Evolutionary conservation across 1,140 invertebrate genomes (phyloP).

Genomic region (Anastatus disparis): DNA sequence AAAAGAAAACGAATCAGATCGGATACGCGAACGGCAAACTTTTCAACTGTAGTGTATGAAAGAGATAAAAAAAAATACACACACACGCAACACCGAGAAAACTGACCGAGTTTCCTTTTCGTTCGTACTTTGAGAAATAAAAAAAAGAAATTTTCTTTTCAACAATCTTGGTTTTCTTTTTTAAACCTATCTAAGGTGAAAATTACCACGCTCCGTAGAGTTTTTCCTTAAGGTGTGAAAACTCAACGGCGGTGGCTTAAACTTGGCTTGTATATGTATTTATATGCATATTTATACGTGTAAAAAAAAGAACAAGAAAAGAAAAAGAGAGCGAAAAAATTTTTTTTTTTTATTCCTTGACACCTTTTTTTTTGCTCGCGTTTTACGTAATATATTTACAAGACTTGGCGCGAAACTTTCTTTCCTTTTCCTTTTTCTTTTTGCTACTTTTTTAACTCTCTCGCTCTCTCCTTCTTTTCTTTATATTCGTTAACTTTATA

Average conservation of each 20-base stretch:
- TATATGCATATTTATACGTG: conserved; percentile 2
- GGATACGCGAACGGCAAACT: not conserved
- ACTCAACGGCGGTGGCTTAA: not conserved
- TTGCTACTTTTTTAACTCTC: not conserved
- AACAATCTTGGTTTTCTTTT: not conserved
- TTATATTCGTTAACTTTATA: conserved; percentile 1
- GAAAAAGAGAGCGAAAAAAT: not conserved
- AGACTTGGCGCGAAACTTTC: not conserved
- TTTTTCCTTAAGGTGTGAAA: too few relatives aligned
- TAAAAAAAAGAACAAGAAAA: conserved; percentile 10
- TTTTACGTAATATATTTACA: conserved; percentile 28
- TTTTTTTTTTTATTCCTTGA: not conserved
- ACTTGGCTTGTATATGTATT: not conserved
- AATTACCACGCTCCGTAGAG: not conserved
- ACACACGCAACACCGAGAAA: not conserved
- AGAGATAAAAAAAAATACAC: not conserved
- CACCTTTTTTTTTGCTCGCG: not conserved
- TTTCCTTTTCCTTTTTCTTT: not conserved
- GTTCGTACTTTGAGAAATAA: not conserved
- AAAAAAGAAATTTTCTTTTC: not conserved
- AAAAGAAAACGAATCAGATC: not conserved
- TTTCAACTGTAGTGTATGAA: not conserved
- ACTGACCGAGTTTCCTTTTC: not conserved
- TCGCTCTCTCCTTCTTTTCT: not conserved
- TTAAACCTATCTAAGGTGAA: not conserved